Base-by-base conservation (phyloP, 1,140 invertebrate species). In the Trinorchestia longiramus region DNA sequence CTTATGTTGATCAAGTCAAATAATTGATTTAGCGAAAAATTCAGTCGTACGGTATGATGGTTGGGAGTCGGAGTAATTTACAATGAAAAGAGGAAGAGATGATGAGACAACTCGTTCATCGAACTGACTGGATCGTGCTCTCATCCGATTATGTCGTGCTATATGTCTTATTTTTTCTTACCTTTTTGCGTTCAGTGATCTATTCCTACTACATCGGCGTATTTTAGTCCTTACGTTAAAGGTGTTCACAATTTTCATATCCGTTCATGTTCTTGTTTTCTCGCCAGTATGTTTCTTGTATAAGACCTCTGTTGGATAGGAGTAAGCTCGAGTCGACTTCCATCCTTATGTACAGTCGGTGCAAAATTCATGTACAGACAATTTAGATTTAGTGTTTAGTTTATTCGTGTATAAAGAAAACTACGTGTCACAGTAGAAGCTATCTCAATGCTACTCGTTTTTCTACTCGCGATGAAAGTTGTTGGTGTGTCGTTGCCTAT, bases 321-420 rank as follows among this genome's bases (percentile, higher is more conserved):
- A 77, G 62, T 77, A 28, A 77, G 28, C 62, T 77, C 62, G 11
- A 28, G 15, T 77, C 36, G 36, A 36, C 62, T 77, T 23, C 28
- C 15, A 43, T 90, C 88, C 88, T 90, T 42, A 15, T 90, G 88
- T 90, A 90, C 88, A 90, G 88, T 90, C 88, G 88, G 43, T 41
- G 43, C 88, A 77, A 77, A 77, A 77, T 77, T 77, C 43, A 15
- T 90, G 88, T 90, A 90, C 88, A 90, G 88, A 43, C n/a, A 41
- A 90, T 15, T 4, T 90, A 90, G 88, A 1, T 3, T 41, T 90
- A 90, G 88, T 15, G n/a, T 90, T 90, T 90, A 90, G 42, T 90
- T 90, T 90, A 90, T 90, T 28, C 88, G 88, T 90, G 88, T 90
- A 90, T 90, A 90, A 90, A 90, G 43, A 15, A 90, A 90, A 77